These are phyloP conservation scores for Nebria ingens DNA, from an alignment of 1,140 invertebrate genomes.

Conservation along the genomic window DNA sequence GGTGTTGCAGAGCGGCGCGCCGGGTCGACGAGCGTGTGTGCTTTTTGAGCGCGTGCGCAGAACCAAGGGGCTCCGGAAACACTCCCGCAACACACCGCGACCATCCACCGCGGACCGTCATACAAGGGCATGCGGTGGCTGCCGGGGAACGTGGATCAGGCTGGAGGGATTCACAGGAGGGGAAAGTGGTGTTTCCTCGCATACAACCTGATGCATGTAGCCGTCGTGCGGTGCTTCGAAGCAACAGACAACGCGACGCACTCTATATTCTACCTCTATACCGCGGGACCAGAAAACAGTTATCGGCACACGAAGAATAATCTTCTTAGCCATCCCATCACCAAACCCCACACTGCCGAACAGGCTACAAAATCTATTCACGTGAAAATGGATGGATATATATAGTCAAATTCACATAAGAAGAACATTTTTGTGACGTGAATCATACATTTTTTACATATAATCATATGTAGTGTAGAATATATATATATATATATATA, in stretches of 20 bases:
- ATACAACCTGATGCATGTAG: constrained; percentile 6
- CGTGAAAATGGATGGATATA: no score
- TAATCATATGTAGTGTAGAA: no score
- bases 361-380: no score
- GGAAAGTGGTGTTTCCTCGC: not conserved
- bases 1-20: not conserved
- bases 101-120: not conserved
- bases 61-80: not conserved
- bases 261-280: not conserved
- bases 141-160: not conserved
- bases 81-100: not conserved
- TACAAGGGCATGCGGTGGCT: no score
- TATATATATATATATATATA: no score
- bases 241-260: constrained; percentile 4
- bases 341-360: no score
- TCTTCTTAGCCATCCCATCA: no score
- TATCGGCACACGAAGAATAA: not conserved
- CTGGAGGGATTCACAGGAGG: not conserved
- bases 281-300: not conserved
- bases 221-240: not conserved
- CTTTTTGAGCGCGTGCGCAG: not conserved
- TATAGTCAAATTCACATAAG: no score
- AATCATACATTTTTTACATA: no score
- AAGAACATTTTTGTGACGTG: no score
- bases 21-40: not conserved